Evolutionary conservation across 2,113 vertebrate genomes (phyloP).

Genomic region (Cnemophilus loriae): DNA sequence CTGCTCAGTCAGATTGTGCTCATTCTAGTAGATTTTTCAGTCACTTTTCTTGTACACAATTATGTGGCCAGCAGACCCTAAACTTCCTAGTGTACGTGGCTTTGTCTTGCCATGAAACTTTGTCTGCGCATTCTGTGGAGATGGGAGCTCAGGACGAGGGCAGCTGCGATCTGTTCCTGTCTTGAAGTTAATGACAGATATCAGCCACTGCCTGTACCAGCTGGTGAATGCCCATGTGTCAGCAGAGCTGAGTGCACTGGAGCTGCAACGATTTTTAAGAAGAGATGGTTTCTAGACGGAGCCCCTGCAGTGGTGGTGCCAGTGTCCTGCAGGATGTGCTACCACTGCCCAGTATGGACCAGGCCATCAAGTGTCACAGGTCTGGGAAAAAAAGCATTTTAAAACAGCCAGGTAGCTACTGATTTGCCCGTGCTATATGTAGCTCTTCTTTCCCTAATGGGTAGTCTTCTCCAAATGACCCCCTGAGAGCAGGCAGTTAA

Average conservation of each 20-base stretch:
- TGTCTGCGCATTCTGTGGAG: background rate
- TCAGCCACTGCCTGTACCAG: background rate
- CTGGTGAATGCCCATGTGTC: background rate
- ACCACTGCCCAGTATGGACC: background rate
- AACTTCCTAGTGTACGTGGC: accelerated
- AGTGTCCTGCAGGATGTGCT: accelerated
- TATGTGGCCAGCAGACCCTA: background rate
- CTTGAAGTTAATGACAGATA: background rate
- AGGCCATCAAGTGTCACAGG: background rate
- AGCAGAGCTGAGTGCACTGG: background rate
- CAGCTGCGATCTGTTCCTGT: background rate
- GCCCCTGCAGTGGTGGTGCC: background rate
- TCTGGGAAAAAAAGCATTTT: background rate
- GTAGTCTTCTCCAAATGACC: background rate
- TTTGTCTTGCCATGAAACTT: background rate
- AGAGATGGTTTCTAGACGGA: background rate
- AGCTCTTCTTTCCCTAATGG: background rate
- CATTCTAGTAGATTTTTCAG: background rate
- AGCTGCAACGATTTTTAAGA: background rate
- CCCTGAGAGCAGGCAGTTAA: background rate
- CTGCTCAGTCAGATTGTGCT: background rate
- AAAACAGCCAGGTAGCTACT: background rate
- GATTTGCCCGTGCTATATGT: background rate
- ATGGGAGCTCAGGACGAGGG: background rate
- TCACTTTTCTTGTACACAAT: background rate